Conservation (phyloP, 2,888 invertebrate species). For the Hermaeophaga mercurialis region DNA sequence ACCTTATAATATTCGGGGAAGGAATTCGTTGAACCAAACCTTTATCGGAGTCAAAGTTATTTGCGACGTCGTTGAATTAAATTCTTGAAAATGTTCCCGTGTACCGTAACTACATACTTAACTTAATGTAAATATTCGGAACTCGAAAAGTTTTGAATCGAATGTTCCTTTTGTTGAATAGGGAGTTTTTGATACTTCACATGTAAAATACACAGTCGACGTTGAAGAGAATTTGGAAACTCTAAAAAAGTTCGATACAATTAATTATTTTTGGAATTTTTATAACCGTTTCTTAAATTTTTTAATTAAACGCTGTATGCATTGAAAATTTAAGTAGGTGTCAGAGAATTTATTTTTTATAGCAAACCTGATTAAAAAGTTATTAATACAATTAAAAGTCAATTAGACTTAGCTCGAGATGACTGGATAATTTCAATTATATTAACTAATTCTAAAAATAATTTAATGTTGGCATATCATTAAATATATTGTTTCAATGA, state of each 20-base stretch:
- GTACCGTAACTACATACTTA: conserved; percentile 6
- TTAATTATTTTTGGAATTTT: too few species aligned
- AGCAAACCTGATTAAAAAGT: too few species aligned
- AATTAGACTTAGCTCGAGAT: too few species aligned
- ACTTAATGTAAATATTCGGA: conserved; percentile 19
- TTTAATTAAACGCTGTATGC: too few species aligned
- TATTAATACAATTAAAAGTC: too few species aligned
- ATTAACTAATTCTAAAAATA: too few species aligned
- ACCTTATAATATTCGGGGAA: neutral
- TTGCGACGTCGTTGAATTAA: conserved; percentile 12
- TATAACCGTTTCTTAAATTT: neutral
- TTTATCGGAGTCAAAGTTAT: conserved; percentile 1
- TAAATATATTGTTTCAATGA: too few species aligned
- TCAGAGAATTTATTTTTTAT: too few species aligned
- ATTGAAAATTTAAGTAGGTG: too few species aligned
- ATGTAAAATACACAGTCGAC: neutral
- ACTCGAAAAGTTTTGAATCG: conserved; percentile 9
- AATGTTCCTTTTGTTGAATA: conserved; percentile 11
- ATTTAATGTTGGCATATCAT: too few species aligned
- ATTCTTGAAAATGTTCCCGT: conserved; percentile 16
- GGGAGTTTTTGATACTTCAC: conserved; percentile 8
- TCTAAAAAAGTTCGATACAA: neutral
- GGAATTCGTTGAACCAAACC: neutral
- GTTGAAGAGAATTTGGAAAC: neutral
- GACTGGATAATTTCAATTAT: too few species aligned